These are phyloP conservation scores for Psilanteris sp. DNA, from an alignment of 1,140 invertebrate genomes.

Conservation along the genomic window DNA sequence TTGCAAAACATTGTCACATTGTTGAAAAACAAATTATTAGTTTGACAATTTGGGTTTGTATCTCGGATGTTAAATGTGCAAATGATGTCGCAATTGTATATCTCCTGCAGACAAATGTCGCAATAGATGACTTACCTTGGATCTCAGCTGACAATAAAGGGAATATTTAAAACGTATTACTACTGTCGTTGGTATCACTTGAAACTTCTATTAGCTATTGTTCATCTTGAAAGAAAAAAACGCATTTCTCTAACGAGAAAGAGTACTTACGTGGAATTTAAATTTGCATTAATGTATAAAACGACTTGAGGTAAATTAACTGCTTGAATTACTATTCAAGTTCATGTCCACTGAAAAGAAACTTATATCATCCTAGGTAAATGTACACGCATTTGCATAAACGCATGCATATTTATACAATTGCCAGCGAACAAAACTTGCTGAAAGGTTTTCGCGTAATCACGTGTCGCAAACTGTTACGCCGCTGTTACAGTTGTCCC, in stretches of 20 bases:
- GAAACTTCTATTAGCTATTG: too few species aligned
- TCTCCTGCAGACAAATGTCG: too few species aligned
- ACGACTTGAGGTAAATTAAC: constrained; percentile 28
- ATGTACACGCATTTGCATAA: constrained; percentile 35
- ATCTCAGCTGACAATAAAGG: too few species aligned
- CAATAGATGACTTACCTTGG: too few species aligned
- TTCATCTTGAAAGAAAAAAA: too few species aligned
- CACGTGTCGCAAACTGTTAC: constrained; percentile 27
- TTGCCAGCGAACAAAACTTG: constrained; percentile 2
- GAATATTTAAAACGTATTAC: too few species aligned
- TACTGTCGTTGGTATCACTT: too few species aligned
- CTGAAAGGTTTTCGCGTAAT: constrained; percentile 20
- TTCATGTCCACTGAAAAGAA: constrained; percentile 19
- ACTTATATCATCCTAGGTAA: constrained; percentile 19
- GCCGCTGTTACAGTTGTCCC: neutral
- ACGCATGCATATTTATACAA: constrained; percentile 42
- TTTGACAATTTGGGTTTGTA: too few species aligned
- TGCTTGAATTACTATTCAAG: constrained; percentile 28
- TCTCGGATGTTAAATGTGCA: too few species aligned
- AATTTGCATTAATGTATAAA: constrained; percentile 26
- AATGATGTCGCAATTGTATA: too few species aligned
- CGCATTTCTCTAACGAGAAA: neutral
- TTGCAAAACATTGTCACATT: too few species aligned
- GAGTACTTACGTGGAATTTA: constrained; percentile 6
- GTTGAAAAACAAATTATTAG: too few species aligned